Conservation (phyloP, 1,140 invertebrate genomes). For the Cydia amplana region DNA sequence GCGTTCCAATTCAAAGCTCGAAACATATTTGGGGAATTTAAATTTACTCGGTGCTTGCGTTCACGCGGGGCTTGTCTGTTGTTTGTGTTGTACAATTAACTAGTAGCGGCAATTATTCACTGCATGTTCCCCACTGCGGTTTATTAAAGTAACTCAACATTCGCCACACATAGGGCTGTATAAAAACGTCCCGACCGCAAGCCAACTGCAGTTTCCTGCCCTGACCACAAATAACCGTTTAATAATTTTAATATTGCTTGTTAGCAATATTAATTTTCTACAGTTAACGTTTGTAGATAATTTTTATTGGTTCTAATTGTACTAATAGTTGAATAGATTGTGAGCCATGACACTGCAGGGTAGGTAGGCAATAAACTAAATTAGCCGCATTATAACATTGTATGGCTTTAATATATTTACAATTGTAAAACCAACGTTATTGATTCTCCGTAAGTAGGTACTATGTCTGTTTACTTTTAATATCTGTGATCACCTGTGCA, state of each 20-base stretch:
- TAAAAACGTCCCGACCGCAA: conserved; percentile 62
- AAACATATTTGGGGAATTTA: conserved; percentile 24
- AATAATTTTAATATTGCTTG: conserved; percentile 61
- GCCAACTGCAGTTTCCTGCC: conserved; percentile 61
- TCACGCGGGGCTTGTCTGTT: conserved; percentile 20
- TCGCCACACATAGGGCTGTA: conserved; percentile 37
- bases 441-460: neutral
- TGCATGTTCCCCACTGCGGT: conserved; percentile 28
- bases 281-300: conserved; percentile 43
- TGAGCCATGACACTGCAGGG: neutral
- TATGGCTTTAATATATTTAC: neutral
- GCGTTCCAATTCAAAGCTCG: neutral
- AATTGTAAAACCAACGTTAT: neutral
- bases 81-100: conserved; percentile 6
- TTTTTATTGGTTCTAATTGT: conserved; percentile 41
- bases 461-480: neutral
- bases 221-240: conserved; percentile 67
- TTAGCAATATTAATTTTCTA: conserved; percentile 56
- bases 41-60: conserved; percentile 13
- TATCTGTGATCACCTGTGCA: neutral
- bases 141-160: conserved; percentile 32
- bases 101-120: conserved; percentile 24
- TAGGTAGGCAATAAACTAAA: neutral
- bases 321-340: conserved; percentile 27
- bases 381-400: neutral